Percentiles rank a stretch among this genome's conserved stretches.
Conservation (phyloP, 2,113 vertebrate species). For the Larimichthys crocea region DNA sequence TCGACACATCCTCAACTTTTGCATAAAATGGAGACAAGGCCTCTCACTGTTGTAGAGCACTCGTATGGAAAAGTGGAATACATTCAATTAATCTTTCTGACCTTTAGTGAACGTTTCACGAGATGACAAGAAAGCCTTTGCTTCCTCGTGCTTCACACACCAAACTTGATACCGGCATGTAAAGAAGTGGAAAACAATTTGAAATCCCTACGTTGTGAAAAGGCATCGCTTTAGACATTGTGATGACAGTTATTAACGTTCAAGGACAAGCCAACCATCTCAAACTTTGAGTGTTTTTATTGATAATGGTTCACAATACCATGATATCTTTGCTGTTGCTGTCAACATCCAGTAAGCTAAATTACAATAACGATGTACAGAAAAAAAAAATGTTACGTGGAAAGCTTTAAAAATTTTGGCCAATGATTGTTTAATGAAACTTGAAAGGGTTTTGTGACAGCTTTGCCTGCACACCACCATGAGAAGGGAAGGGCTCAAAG, state of each 20-base stretch:
- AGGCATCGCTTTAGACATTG: background rate
- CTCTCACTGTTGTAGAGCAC: slow-evolving; percentile 46
- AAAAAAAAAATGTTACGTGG: slow-evolving; percentile 10
- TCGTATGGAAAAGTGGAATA: slow-evolving; percentile 55
- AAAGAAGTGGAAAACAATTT: slow-evolving; percentile 31
- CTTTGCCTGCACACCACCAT: slow-evolving; percentile 33
- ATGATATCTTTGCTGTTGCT: slow-evolving; percentile 9
- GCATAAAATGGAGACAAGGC: slow-evolving; percentile 74
- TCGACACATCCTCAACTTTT: slow-evolving; percentile 68
- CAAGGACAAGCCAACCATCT: slow-evolving; percentile 45
- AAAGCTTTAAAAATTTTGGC: slow-evolving; percentile 24
- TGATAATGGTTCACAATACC: background rate
- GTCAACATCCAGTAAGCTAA: slow-evolving; percentile 21
- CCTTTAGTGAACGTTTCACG: slow-evolving; percentile 54
- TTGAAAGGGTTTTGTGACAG: slow-evolving; percentile 52
- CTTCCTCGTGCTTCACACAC: background rate
- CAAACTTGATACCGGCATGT: slow-evolving; percentile 13
- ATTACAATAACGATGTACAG: slow-evolving; percentile 30
- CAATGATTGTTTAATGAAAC: slow-evolving; percentile 37
- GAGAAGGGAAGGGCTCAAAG: slow-evolving; percentile 48
- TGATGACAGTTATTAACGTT: slow-evolving; percentile 57
- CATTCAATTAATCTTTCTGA: slow-evolving; percentile 68
- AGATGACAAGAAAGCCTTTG: slow-evolving; percentile 50
- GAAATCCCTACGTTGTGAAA: slow-evolving; percentile 28
- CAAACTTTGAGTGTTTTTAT: slow-evolving; percentile 24